Conservation (phyloP, 2,113 vertebrate genomes). For the Dendrocopos noguchii region DNA sequence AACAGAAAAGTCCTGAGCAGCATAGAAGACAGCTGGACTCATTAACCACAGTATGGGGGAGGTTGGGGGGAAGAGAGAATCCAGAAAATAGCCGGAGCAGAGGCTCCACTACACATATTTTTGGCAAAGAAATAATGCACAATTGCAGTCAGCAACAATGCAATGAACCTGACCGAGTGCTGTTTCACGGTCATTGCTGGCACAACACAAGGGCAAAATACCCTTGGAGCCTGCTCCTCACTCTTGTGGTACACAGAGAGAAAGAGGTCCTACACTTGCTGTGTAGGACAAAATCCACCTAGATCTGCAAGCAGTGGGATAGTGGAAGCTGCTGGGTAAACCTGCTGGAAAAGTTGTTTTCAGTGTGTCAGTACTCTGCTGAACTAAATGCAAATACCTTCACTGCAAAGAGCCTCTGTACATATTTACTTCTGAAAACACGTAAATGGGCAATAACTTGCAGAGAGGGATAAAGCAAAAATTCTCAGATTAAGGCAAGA, state of each 20-base stretch:
- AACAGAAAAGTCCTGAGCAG: background rate
- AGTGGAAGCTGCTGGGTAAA: background rate
- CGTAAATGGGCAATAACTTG: background rate
- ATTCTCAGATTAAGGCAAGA: background rate
- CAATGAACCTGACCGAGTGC: background rate
- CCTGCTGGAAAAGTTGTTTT: background rate
- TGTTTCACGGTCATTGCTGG: background rate
- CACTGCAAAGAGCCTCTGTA: background rate
- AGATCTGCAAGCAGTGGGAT: background rate
- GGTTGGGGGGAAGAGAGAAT: background rate
- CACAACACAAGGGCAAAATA: fast-evolving
- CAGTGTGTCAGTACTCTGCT: too few relatives aligned
- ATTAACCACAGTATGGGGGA: background rate
- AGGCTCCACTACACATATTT: background rate
- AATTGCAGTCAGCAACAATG: background rate
- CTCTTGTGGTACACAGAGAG: fast-evolving
- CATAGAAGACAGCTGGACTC: conserved; percentile 10
- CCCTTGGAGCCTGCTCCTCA: background rate
- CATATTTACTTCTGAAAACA: background rate
- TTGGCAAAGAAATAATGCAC: background rate
- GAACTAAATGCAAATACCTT: fast-evolving
- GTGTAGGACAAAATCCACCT: background rate
- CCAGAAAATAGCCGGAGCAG: background rate
- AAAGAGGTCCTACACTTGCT: too few relatives aligned
- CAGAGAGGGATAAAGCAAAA: background rate